Percentiles rank a stretch among this genome's conserved stretches.
Evolutionary conservation across 1,140 invertebrate genomes (phyloP).

Genomic region (Pygmarrhopalites habei): DNA sequence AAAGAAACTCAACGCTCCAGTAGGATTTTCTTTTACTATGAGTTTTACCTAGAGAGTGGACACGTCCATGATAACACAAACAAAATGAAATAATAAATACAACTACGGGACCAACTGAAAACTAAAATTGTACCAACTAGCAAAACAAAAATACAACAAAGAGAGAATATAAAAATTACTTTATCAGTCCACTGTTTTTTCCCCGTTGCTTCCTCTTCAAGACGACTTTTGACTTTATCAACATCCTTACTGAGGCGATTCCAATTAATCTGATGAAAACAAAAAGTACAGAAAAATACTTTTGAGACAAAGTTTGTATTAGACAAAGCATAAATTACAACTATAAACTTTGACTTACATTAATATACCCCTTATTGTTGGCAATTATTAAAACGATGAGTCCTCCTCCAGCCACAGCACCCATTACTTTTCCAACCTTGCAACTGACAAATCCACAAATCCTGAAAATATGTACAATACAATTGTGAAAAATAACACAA

Average conservation of each 20-base stretch:
- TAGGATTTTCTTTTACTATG: neutral
- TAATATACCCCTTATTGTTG: conserved; percentile 81
- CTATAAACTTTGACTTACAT: conserved; percentile 42
- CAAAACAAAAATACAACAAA: conserved; percentile 9
- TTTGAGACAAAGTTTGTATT: neutral
- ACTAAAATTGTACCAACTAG: neutral
- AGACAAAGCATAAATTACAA: neutral
- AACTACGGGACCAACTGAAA: neutral
- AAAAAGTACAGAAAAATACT: neutral
- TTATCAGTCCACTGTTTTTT: conserved; percentile 67
- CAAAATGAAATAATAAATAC: neutral
- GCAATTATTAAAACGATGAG: conserved; percentile 83
- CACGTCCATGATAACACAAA: neutral
- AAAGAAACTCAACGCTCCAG: neutral
- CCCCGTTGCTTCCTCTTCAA: conserved; percentile 63
- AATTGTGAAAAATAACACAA: neutral
- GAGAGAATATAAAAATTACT: conserved; percentile 48
- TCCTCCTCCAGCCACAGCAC: conserved; percentile 76
- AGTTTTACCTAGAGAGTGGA: neutral
- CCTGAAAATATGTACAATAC: conserved; percentile 51
- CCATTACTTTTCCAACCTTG: conserved; percentile 84
- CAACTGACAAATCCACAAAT: conserved; percentile 77
- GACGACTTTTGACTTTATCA: conserved; percentile 70
- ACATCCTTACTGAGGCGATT: conserved; percentile 71
- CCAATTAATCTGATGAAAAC: conserved; percentile 61